Conservation (phyloP, 2,797 vertebrate species). For the Botia almorhae region DNA sequence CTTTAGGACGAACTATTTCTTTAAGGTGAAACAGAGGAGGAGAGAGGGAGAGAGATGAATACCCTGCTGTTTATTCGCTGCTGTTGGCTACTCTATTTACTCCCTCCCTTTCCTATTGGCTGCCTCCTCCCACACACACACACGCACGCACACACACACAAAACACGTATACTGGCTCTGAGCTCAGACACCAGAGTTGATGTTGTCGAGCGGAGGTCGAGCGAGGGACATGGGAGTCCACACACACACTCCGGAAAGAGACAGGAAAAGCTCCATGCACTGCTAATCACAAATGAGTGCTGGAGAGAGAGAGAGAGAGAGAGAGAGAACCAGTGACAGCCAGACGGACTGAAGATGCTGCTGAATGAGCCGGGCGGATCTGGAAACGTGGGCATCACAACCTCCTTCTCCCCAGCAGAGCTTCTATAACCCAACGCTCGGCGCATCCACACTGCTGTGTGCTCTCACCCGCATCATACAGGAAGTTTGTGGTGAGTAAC, state of each 20-base stretch:
- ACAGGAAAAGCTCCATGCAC: constrained; percentile 63
- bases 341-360: neutral
- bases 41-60: constrained; percentile 63
- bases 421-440: neutral
- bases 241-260: constrained; percentile 63
- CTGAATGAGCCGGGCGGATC: neutral
- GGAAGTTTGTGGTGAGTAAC: constrained; percentile 39
- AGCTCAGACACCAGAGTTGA: constrained; percentile 48
- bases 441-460: neutral
- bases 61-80: constrained; percentile 68
- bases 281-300: constrained; percentile 65
- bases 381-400: constrained; percentile 10
- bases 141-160: constrained; percentile 1
- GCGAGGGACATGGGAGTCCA: constrained; percentile 73
- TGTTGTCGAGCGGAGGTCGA: constrained; percentile 49
- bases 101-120: constrained; percentile 23
- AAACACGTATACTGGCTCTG: too few species aligned
- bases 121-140: constrained; percentile 27
- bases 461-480: neutral
- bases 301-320: constrained; percentile 35
- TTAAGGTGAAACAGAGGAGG: constrained; percentile 61
- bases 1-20: neutral
- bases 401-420: neutral
- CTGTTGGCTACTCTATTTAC: constrained; percentile 29
- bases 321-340: constrained; percentile 51